Conservation (phyloP, 2,113 vertebrate species). For the Saguinus midas region DNA sequence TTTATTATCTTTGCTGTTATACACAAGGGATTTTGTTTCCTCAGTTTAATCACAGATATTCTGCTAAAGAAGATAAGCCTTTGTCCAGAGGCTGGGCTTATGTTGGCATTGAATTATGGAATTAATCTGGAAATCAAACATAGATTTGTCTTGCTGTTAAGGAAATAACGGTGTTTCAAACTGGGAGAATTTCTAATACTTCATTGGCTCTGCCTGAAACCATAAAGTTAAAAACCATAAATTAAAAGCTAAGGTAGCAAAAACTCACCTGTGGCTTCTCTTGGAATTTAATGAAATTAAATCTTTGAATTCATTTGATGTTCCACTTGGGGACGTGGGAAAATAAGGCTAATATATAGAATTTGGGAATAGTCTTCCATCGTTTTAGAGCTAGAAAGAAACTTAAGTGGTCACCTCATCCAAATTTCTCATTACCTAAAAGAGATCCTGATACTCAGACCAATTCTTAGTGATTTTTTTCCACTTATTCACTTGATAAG, state of each 20-base stretch:
- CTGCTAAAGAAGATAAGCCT: constrained; percentile 66
- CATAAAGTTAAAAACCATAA: constrained; percentile 17
- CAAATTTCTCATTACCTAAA: constrained; percentile 12
- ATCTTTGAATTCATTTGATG: constrained; percentile 12
- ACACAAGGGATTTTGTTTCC: constrained; percentile 47
- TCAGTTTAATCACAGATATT: constrained; percentile 65
- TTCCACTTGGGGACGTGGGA: neutral
- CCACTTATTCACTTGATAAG: neutral
- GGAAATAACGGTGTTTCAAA: constrained; percentile 52
- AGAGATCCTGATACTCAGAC: neutral
- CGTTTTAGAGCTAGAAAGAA: constrained; percentile 1
- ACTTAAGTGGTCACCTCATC: neutral
- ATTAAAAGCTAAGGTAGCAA: constrained; percentile 24
- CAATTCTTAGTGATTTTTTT: neutral
- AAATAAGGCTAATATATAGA: neutral
- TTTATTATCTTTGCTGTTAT: constrained; percentile 57
- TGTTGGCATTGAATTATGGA: constrained; percentile 49
- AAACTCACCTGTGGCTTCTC: constrained; percentile 27
- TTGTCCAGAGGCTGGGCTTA: constrained; percentile 63
- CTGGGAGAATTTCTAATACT: constrained; percentile 38
- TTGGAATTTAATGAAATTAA: constrained; percentile 31
- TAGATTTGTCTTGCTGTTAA: constrained; percentile 64
- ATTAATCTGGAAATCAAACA: constrained; percentile 67
- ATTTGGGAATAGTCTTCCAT: neutral
- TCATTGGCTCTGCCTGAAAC: constrained; percentile 37